These are phyloP conservation scores for Heteronetta atricapilla DNA, from an alignment of 2,113 vertebrate genomes.

Conservation along the genomic window DNA sequence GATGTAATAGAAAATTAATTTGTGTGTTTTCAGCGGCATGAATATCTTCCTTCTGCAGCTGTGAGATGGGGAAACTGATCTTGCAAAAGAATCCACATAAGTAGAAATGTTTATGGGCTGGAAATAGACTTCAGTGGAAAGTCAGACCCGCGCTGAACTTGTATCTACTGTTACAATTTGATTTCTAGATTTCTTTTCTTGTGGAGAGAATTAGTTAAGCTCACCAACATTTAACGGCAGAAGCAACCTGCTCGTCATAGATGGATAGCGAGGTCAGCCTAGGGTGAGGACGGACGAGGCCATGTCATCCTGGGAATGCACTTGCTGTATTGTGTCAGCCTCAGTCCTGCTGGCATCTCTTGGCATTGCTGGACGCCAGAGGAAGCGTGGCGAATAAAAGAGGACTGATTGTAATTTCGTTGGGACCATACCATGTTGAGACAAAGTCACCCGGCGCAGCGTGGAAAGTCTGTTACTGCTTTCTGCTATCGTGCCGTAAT, in stretches of 20 bases:
- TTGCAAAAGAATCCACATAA: neutral
- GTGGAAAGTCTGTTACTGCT: neutral
- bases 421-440: neutral
- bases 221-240: neutral
- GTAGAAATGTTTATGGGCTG: neutral
- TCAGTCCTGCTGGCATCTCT: neutral
- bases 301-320: accelerated
- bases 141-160: neutral
- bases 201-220: neutral
- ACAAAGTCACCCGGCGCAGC: neutral
- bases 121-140: neutral
- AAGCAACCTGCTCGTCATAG: accelerated
- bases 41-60: conserved; percentile 22
- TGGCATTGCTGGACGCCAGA: neutral
- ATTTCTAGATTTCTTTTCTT: neutral
- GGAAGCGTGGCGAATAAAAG: neutral
- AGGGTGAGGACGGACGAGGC: accelerated
- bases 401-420: neutral
- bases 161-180: neutral
- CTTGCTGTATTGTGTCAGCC: neutral
- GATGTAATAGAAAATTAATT: neutral
- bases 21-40: neutral
- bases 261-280: neutral
- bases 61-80: neutral
- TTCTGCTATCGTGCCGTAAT: neutral